Percentiles rank a stretch among this genome's conserved stretches.
Evolutionary conservation across 2,888 invertebrate species (phyloP).

Genomic region (Nasonia oneida): DNA sequence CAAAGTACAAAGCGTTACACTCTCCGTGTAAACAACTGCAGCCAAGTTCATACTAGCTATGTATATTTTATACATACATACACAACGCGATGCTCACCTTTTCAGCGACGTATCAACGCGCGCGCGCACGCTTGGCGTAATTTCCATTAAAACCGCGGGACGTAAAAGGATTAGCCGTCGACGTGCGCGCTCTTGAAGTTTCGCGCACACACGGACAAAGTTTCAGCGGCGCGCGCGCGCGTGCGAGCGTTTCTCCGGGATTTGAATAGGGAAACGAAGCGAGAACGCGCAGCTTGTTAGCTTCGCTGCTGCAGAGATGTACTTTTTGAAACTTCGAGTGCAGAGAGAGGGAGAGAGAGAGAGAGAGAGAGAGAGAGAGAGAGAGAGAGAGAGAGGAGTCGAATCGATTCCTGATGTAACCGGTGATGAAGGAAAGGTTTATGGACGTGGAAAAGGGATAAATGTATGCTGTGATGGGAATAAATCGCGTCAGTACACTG

Average conservation of each 20-base stretch:
- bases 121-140: neutral
- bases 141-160: constrained; percentile 2
- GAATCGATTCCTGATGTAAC: neutral
- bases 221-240: neutral
- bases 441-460: neutral
- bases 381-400: neutral
- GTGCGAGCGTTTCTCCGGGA: neutral
- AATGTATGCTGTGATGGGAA: neutral
- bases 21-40: neutral
- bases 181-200: neutral
- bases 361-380: too few relatives aligned
- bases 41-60: neutral
- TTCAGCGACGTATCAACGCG: neutral
- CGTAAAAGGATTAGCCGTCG: constrained; percentile 16
- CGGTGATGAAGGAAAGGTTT: neutral
- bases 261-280: constrained; percentile 14
- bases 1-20: neutral
- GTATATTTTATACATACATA: neutral
- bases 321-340: neutral
- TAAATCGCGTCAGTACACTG: neutral
- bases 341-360: neutral
- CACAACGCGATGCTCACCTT: neutral
- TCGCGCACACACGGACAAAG: neutral
- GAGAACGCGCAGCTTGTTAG: neutral
- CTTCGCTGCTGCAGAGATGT: neutral